These are phyloP conservation scores for Eupeodes corollae DNA, from an alignment of 1,140 invertebrate genomes.

Conservation along the genomic window DNA sequence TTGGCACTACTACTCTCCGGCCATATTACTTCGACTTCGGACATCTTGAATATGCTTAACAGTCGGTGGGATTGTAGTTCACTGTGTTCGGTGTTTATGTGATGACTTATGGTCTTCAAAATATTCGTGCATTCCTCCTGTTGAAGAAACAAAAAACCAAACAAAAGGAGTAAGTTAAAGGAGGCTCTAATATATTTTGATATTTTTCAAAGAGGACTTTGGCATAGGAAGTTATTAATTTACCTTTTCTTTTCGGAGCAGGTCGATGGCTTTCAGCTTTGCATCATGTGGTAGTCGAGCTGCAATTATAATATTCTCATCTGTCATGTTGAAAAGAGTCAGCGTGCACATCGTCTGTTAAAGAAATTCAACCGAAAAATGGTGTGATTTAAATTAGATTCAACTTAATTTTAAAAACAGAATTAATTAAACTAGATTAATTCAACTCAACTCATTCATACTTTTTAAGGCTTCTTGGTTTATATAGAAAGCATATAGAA, in stretches of 20 bases:
- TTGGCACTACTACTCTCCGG: conserved; percentile 31
- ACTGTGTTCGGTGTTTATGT: conserved; percentile 72
- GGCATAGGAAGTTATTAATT: conserved; percentile 7
- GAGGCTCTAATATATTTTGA: background rate
- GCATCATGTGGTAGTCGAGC: conserved; percentile 60
- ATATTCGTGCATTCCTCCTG: conserved; percentile 75
- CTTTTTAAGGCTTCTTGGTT: too few relatives aligned
- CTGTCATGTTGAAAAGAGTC: conserved; percentile 69
- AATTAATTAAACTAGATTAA: too few relatives aligned
- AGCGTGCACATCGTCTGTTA: conserved; percentile 69
- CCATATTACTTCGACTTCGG: conserved; percentile 70
- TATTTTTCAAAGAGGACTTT: conserved; percentile 1
- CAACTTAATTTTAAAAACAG: background rate
- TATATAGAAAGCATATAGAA: too few relatives aligned
- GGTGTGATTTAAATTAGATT: conserved; percentile 9
- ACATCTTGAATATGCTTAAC: conserved; percentile 81
- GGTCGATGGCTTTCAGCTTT: conserved; percentile 42
- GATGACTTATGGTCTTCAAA: conserved; percentile 64
- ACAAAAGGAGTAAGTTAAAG: background rate
- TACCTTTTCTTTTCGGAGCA: conserved; percentile 61
- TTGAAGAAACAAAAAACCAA: conserved; percentile 24
- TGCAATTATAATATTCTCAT: conserved; percentile 76
- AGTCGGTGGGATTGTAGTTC: conserved; percentile 74
- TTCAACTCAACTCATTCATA: too few relatives aligned
- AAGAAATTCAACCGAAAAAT: conserved; percentile 19